Evolutionary conservation across 2,113 vertebrate species (phyloP), one percentile per base, ranked within the genome.

Genomic region (Peromyscus californicus): DNA sequence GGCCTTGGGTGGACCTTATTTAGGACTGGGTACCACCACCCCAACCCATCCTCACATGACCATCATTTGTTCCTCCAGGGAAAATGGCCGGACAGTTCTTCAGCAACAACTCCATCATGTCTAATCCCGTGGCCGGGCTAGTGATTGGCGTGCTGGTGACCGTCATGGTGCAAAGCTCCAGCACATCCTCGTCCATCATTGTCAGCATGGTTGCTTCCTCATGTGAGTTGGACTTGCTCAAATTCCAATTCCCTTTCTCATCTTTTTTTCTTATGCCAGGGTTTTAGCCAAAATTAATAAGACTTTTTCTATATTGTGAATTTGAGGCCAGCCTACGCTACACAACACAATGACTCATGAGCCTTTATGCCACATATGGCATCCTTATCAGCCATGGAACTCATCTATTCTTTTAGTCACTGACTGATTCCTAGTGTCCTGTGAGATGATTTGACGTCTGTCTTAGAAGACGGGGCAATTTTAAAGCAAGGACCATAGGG

Each of bases 171-270:
- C 99, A 99, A 98, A 99, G 99, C 95, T 99, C 99, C 74, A 99
- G 99, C 96, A 99, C 99, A 1, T 99, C 99, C 1, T 99, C 99
- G 0, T 99, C 99, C 78, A 99, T 99, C 78, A 97, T 99, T 12
- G 99, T 99, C 99, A 99, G 99, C 99, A 99, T 99, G 99, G 99
- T 99, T 88, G 99, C 99, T 83, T 99, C 99, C 95, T 99, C 99
- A 10, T 0, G 99, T 99, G 97, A 99, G 99, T 98, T n/a, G 48
- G 65, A 42, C 2, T 42, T 1, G 24, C 13, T 39, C 80, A 42
- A 4, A 42, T 0, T 24, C 57, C n/a, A n/a, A n/a, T n/a, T n/a
- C 19, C 13, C 24, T 21, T 45, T 22, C 24, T 7, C 1, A 0
- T 31, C 63, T 33, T 70, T 91, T 39, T n/a, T 12, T 26, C 1